phyloP scores from a whole-genome alignment of 2,888 invertebrate species.

The Orthonychiurus folsomi region DNA sequence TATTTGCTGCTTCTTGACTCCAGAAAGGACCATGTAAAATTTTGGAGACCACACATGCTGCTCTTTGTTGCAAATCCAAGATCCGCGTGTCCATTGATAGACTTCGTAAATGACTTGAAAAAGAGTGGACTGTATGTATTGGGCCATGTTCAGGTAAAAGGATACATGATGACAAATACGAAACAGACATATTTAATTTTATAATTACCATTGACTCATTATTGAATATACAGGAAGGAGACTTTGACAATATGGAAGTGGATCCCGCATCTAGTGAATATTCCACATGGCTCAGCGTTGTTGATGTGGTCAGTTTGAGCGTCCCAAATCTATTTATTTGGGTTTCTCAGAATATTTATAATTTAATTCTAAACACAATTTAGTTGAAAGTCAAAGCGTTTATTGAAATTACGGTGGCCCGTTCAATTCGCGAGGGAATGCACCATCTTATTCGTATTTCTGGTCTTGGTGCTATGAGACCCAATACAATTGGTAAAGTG shows the following conservation, averaged over 20 bases:
- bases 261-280: conserved; percentile 71
- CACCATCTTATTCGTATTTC: conserved; percentile 83
- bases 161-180: background rate
- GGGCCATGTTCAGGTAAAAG: conserved; percentile 65
- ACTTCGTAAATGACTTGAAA: conserved; percentile 96
- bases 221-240: conserved; percentile 38
- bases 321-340: no score
- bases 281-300: conserved; percentile 82
- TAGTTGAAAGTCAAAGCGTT: conserved; percentile 92
- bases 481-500: conserved; percentile 62
- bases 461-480: conserved; percentile 98
- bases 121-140: conserved; percentile 83
- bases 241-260: conserved; percentile 47
- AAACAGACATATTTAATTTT: no score
- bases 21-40: conserved; percentile 96
- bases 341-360: no score
- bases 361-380: no score
- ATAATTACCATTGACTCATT: background rate
- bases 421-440: conserved; percentile 76
- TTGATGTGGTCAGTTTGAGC: conserved; percentile 58
- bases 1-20: conserved; percentile 90
- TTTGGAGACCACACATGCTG: conserved; percentile 92
- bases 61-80: conserved; percentile 85
- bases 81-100: conserved; percentile 80
- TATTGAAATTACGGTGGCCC: conserved; percentile 82